Base-by-base conservation (phyloP, 2,113 vertebrate genomes). In the Psittacula cyanocephala region DNA sequence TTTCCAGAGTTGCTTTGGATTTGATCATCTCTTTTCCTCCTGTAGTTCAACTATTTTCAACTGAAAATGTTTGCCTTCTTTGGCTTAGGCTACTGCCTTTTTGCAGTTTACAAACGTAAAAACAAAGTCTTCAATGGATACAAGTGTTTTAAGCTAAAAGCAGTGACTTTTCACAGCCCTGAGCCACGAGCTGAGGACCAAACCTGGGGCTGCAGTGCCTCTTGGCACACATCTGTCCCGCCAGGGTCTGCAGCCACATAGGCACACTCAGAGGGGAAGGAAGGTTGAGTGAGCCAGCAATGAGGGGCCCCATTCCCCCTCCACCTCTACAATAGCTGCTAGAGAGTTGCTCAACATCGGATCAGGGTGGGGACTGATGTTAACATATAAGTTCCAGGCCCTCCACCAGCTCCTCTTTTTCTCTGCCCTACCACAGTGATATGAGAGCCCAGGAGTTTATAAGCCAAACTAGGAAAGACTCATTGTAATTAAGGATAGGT, bases 1-100 rank as follows among this genome's bases (percentile, higher is more conserved):
- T 86, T 95, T 86, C 60, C 76, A 69, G 53, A 44, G 35, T 64
- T 81, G 41, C 69, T 93, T 96, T 94, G 69, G 80, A 71, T 83
- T 84, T 64, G 41, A 64, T 92, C 37, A 62, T 76, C 52, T 78
- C 15, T 90, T 91, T 90, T 91, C 44, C 25, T 78, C 35, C 55
- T 63, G 29, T 70, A 10, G 22, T 80, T 78, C 59, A 82, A 17
- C 76, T 83, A 86, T 93, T 96, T 88, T 76, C 62, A 88, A 50
- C 33, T 63, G 71, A 79, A 94, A 87, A 67, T 28, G 18, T 80
- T 82, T 75, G 47, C 22, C 65, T 88, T 43, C 60, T 88, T 91
- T 90, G 85, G 60, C 79, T 91, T 89, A n/a, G 60, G 60, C 75
- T 75, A 49, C 50, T 0, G 7, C 55, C 55, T 88, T 91, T 55